Evolutionary conservation across 2,888 invertebrate species (phyloP).

Genomic region (Drosophila mimetica): DNA sequence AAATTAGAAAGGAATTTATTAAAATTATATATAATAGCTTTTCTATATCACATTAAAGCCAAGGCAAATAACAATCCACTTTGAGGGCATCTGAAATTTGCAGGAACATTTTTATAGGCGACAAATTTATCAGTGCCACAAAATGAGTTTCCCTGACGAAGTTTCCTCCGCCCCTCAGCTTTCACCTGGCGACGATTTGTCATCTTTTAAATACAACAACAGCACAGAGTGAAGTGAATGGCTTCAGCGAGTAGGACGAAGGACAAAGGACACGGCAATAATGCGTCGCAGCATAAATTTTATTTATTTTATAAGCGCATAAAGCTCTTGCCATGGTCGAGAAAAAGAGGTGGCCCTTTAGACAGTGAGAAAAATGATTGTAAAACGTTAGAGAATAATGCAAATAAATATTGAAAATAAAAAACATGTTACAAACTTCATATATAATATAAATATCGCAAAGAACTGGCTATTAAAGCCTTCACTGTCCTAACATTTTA

Average conservation of each 20-base stretch:
- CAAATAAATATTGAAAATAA: neutral
- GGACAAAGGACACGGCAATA: constrained; percentile 76
- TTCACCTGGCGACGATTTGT: constrained; percentile 72
- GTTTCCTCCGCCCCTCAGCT: constrained; percentile 8
- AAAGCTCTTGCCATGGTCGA: constrained; percentile 61
- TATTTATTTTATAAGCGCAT: constrained; percentile 79
- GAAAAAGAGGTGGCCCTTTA: constrained; percentile 61
- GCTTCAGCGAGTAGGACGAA: constrained; percentile 19
- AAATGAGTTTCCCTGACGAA: constrained; percentile 60
- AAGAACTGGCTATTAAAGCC: too few species aligned
- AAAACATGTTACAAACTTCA: too few species aligned
- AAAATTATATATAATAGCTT: too few species aligned
- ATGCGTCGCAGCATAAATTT: constrained; percentile 79
- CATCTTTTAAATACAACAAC: constrained; percentile 74
- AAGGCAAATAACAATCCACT: neutral
- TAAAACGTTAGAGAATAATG: too few species aligned
- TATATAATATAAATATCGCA: too few species aligned
- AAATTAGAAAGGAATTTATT: too few species aligned
- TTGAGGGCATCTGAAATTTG: constrained; percentile 58
- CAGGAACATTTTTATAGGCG: constrained; percentile 62
- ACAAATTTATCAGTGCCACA: constrained; percentile 80
- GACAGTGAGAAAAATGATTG: neutral
- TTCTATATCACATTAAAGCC: too few species aligned
- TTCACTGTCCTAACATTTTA: too few species aligned
- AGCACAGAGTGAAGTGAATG: constrained; percentile 31